Evolutionary conservation across 2,113 vertebrate genomes (phyloP), one percentile per base, ranked within the genome.

Genomic region (Stictonetta naevosa): DNA sequence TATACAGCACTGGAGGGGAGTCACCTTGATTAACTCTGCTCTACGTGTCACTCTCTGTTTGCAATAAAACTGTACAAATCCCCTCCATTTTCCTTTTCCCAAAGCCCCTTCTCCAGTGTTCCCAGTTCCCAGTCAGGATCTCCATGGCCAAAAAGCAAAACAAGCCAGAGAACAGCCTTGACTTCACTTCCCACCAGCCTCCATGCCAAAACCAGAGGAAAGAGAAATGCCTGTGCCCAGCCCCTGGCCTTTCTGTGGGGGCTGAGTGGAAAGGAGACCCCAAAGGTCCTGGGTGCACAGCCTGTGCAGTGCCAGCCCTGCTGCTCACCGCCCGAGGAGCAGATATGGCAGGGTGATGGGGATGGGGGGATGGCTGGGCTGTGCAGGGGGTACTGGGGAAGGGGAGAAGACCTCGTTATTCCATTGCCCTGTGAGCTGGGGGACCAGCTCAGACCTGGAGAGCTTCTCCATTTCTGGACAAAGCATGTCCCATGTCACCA

Each of bases 1-100:
- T 91, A 90, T 85, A 82, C 79, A 92, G 48, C 53, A 53, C 48
- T n/a, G 50, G 83, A 87, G 53, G 52, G 53, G 62, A 72, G 64
- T 86, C 92, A 95, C 87, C 60, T 88, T 63, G 78, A 40, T 78
- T 83, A 92, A 83, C 60, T 94, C 60, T n/a, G 42, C 72, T 78
- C 82, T 56, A 14, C 10, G 19, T 1, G 0, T n/a, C 53, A 26
- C 56, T 33, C 67, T 28, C 86, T 69, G 55, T 20, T 71, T 67
- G 82, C 86, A 86, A 67, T 28, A 87, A 95, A 77, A 29, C 33
- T 0, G 0, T 56, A 42, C 74, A 78, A 88, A 79, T 75, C 29
- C 20, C 55, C 29, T 18, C 33, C 3, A 3, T 11, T 25, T 36
- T 3, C 11, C 52, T 77, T 80, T 72, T 48, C 76, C 36, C 60